Base-by-base conservation (phyloP, 2,888 invertebrate species). In the Lingula anatina region DNA sequence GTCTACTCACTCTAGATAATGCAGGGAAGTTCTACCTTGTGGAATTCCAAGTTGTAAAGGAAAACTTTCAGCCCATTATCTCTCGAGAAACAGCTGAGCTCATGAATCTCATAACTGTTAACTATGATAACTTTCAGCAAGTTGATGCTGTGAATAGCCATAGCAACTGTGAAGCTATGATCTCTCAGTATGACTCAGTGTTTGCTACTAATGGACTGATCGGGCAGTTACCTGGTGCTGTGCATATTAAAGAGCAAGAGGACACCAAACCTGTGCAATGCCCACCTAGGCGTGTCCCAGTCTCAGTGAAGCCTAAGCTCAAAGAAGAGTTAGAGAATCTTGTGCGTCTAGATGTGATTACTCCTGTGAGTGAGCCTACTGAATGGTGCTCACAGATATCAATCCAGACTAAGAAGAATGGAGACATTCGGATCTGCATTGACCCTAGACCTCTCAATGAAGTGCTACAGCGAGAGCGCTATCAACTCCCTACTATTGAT, bases 401-500 rank as follows among this genome's bases (percentile, higher is more conserved):
- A 7, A 20, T 50, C 15, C 20, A 25, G 9, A 20, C 24, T 15
- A 55, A 55, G 31, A 45, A 43, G 25, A 27, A 21, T 26, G 55
- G 53, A 12, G 40, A 43, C 2, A 25, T 55, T n/a, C 25, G 53
- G 15, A 42, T 55, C 12, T 55, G 50, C 31, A 46, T 54, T 20
- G 55, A 55, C 38, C 55, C 53, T 28, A 35, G 27, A 5, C 42
- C 44, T 23, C 42, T 55, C 2, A 55, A 55, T 41, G 44, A 47
- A 39, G 47, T 45, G 9, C 27, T 55, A 5, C 26, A 24, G 21
- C 38, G 51, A 12, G 55, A 55, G 23, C 38, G 38, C 20, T 48
- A 46, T 27, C 53, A 26, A 0, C 28, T 55, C 18, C 55, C 55
- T 21, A 27, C 46, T 4, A 40, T 55, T 3, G 53, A 55, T 9